phyloP scores from a whole-genome alignment of 2,113 vertebrate species.

The Heloderma charlesbogerti region DNA sequence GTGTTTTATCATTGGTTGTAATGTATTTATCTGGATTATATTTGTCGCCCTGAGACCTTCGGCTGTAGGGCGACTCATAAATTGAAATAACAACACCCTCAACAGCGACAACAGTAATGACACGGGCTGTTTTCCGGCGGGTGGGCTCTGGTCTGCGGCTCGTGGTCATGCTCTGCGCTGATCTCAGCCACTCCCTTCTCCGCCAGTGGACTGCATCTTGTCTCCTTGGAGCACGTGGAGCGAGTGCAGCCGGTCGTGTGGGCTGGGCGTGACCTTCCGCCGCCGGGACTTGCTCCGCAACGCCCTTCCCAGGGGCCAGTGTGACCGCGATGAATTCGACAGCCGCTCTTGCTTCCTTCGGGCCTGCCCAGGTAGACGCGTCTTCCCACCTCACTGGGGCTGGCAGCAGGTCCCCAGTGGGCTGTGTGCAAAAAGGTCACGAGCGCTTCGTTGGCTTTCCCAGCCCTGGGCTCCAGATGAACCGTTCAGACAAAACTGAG shows the following conservation, averaged over 20 bases:
- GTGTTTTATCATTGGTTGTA: no score
- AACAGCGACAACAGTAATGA: no score
- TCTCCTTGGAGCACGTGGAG: slow-evolving; percentile 87
- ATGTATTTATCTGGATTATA: no score
- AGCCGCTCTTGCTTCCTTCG: slow-evolving; percentile 85
- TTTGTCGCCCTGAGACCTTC: no score
- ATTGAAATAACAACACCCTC: no score
- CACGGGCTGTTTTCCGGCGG: neutral
- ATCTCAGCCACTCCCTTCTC: neutral
- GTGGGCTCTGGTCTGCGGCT: no score
- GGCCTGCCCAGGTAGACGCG: slow-evolving; percentile 85
- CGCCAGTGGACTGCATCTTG: slow-evolving; percentile 85
- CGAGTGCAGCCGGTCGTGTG: slow-evolving; percentile 87
- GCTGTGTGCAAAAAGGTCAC: neutral
- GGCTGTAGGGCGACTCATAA: no score
- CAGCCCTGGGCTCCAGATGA: neutral
- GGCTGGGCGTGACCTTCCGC: slow-evolving; percentile 85
- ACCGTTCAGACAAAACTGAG: no score
- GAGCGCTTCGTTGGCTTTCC: neutral
- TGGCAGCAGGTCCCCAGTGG: neutral
- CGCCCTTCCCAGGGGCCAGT: slow-evolving; percentile 77
- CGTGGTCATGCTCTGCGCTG: neutral
- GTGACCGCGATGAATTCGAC: slow-evolving; percentile 76
- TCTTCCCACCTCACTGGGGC: accelerated
- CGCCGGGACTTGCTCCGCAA: slow-evolving; percentile 79